A percentile compares a stretch with the other conserved stretches of the same genome.
Evolutionary conservation across 2,888 invertebrate species (phyloP).

Genomic region (Drosophila borborema): DNA sequence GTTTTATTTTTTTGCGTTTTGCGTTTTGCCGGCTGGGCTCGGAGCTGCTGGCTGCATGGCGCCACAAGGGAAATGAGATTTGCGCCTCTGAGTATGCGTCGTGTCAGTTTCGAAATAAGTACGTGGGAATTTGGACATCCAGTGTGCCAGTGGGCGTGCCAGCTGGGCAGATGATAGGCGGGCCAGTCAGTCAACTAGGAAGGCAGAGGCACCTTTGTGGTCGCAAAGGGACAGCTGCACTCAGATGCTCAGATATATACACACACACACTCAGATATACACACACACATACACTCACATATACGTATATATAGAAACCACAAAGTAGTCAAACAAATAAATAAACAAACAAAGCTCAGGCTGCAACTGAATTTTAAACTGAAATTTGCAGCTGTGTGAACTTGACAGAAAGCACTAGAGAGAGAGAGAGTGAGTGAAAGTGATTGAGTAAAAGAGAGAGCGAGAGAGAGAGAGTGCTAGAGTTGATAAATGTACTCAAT

Average conservation of each 20-base stretch:
- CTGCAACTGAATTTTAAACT: conserved; percentile 37
- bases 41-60: conserved; percentile 31
- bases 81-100: conserved; percentile 68
- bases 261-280: neutral
- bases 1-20: conserved; percentile 7
- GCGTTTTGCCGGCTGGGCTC: conserved; percentile 15
- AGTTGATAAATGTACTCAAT: conserved; percentile 29
- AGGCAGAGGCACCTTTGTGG: conserved; percentile 47
- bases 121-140: conserved; percentile 61
- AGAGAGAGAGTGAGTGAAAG: neutral
- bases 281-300: neutral
- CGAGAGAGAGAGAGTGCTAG: neutral
- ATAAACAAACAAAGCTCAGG: conserved; percentile 32
- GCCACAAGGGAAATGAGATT: conserved; percentile 76
- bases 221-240: conserved; percentile 50
- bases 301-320: conserved; percentile 26
- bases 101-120: conserved; percentile 72
- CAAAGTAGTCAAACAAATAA: conserved; percentile 46
- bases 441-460: neutral
- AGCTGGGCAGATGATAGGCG: conserved; percentile 5
- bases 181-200: conserved; percentile 8
- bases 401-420: neutral
- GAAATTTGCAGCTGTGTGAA: conserved; percentile 17
- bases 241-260: conserved; percentile 1
- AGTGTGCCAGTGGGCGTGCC: conserved; percentile 31